phyloP scores from a whole-genome alignment of 1,140 invertebrate species.

The Helicoverpa armigera region DNA sequence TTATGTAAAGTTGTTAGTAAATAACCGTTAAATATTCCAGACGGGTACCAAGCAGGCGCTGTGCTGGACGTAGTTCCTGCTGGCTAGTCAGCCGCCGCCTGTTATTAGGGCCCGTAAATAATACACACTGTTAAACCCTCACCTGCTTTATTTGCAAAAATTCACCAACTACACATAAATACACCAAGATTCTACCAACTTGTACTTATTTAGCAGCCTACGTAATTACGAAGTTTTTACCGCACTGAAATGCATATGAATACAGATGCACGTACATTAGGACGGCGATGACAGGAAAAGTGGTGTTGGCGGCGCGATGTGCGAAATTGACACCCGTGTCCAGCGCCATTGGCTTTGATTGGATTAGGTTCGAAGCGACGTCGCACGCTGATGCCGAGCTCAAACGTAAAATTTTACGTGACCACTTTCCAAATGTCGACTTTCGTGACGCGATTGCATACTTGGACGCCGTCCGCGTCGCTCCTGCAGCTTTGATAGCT shows the following conservation, averaged over 20 bases:
- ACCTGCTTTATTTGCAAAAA: constrained; percentile 77
- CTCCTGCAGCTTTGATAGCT: constrained; percentile 64
- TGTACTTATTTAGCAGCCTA: neutral
- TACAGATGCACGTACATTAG: constrained; percentile 39
- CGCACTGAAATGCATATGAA: constrained; percentile 41
- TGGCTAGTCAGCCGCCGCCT: constrained; percentile 51
- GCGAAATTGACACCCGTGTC: constrained; percentile 76
- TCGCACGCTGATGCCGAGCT: constrained; percentile 72
- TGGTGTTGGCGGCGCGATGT: constrained; percentile 55
- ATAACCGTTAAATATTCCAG: constrained; percentile 76
- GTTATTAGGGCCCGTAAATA: constrained; percentile 83
- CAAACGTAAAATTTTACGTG: constrained; percentile 86
- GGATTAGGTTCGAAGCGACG: constrained; percentile 80
- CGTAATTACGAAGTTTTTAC: constrained; percentile 18
- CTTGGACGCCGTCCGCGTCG: constrained; percentile 57
- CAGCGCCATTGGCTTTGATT: constrained; percentile 79
- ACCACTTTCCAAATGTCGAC: constrained; percentile 79
- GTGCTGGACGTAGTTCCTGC: constrained; percentile 58
- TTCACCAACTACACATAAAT: constrained; percentile 66
- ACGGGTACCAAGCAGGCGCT: constrained; percentile 66
- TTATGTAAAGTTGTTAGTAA: constrained; percentile 42
- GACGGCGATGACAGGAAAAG: constrained; percentile 41
- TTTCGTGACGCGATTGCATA: constrained; percentile 77
- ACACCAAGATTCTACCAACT: constrained; percentile 28
- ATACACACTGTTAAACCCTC: constrained; percentile 75